Evolutionary conservation across 1,140 invertebrate genomes (phyloP).

Genomic region (Pogonomyrmex barbatus): DNA sequence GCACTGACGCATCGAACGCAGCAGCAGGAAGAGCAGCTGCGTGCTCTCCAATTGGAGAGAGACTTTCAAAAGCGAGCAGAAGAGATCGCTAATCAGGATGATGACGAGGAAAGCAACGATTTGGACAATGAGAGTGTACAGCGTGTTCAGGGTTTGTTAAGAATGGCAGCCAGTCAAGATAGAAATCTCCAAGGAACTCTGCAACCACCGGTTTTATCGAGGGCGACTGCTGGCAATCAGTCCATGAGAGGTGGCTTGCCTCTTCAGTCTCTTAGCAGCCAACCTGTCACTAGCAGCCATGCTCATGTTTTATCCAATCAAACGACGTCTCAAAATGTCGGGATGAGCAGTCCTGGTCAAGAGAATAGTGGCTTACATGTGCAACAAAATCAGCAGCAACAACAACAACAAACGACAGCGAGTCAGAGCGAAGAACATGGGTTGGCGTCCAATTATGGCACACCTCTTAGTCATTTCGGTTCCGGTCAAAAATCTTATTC

Average conservation of each 20-base stretch:
- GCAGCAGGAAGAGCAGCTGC: constrained; percentile 94
- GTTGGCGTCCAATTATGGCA: constrained; percentile 8
- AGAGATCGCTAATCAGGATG: constrained; percentile 91
- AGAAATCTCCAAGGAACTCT: constrained; percentile 71
- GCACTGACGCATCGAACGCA: constrained; percentile 89
- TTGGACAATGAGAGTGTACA: constrained; percentile 84
- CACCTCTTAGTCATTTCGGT: constrained; percentile 68
- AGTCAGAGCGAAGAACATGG: constrained; percentile 70
- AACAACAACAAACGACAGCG: constrained; percentile 40
- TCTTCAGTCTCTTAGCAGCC: constrained; percentile 27
- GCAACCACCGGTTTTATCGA: constrained; percentile 74
- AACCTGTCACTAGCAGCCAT: constrained; percentile 12
- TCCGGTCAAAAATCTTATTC: constrained; percentile 76
- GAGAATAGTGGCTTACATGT: constrained; percentile 55
- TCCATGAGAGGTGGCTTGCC: constrained; percentile 70
- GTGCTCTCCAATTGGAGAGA: constrained; percentile 93
- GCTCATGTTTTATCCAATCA: not conserved
- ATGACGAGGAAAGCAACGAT: constrained; percentile 89
- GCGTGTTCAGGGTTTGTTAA: constrained; percentile 84
- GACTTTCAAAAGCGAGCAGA: constrained; percentile 95
- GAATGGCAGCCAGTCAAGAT: constrained; percentile 82
- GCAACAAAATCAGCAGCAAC: constrained; percentile 52
- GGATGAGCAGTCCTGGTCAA: constrained; percentile 5
- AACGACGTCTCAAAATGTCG: constrained; percentile 43
- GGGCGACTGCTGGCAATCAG: constrained; percentile 80